Conservation (phyloP, 2,113 vertebrate genomes). For the Oncorhynchus clarkii region DNA sequence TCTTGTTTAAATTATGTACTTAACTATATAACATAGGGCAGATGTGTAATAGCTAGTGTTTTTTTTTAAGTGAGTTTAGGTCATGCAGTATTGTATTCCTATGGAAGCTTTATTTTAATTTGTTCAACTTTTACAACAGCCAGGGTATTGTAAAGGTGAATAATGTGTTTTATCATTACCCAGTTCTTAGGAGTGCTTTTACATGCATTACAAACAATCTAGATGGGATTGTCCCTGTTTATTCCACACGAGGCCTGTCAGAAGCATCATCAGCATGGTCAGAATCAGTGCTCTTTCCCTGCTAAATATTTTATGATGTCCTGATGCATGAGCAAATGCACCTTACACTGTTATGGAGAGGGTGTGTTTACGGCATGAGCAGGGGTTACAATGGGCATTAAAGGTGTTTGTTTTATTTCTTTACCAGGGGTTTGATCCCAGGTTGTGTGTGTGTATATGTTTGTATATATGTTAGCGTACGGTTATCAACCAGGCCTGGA, state of each 20-base stretch:
- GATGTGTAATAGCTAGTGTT: background rate
- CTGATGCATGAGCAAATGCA: constrained; percentile 66
- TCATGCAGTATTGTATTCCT: background rate
- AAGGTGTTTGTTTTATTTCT: background rate
- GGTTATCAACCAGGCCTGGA: constrained; percentile 39
- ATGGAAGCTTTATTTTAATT: too few relatives aligned
- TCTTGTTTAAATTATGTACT: background rate
- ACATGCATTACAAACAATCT: constrained; percentile 49
- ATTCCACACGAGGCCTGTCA: constrained; percentile 67
- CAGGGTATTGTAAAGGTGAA: background rate
- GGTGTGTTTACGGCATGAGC: constrained; percentile 53
- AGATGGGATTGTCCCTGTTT: constrained; percentile 63
- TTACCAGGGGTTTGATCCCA: too few relatives aligned
- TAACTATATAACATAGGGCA: background rate
- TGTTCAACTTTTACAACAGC: too few relatives aligned
- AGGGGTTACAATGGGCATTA: constrained; percentile 19
- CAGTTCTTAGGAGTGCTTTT: constrained; percentile 30
- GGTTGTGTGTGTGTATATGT: background rate
- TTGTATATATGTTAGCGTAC: background rate
- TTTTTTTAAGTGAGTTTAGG: background rate
- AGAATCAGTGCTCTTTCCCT: constrained; percentile 67
- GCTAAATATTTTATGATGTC: constrained; percentile 76
- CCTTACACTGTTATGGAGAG: constrained; percentile 67
- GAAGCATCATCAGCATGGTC: constrained; percentile 65
- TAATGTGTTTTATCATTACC: background rate